Conservation (phyloP, 2,888 invertebrate species). For the Archaeoteleia sp. region DNA sequence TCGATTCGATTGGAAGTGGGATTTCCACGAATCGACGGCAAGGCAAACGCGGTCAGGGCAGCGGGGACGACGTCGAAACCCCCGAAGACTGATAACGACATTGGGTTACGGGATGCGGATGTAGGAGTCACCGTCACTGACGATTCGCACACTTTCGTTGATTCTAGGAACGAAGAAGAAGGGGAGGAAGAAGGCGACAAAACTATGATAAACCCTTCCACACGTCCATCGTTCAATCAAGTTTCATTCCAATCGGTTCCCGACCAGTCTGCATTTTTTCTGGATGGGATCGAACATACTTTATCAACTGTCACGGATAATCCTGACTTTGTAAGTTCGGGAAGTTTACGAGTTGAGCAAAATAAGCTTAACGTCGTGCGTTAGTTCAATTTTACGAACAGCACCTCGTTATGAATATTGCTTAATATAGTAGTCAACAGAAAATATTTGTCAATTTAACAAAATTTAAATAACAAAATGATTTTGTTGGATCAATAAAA, state of each 20-base stretch:
- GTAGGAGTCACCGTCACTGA: conserved; percentile 17
- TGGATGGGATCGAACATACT: not conserved
- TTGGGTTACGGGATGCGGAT: conserved; percentile 24
- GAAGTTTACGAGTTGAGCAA: too few species aligned
- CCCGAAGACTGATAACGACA: conserved; percentile 36
- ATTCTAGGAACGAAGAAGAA: not conserved
- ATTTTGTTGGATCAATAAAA: too few species aligned
- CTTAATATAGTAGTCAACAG: too few species aligned
- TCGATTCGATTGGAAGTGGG: conserved; percentile 48
- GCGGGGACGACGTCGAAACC: conserved; percentile 19
- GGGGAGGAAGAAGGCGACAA: conserved; percentile 1
- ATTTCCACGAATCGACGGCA: conserved; percentile 42
- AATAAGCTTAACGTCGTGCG: too few species aligned
- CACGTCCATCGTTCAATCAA: conserved; percentile 37
- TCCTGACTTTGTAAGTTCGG: conserved; percentile 19
- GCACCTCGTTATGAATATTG: too few species aligned
- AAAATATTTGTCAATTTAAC: too few species aligned
- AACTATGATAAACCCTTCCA: conserved; percentile 22
- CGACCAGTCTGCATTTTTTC: conserved; percentile 23
- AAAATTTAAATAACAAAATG: too few species aligned
- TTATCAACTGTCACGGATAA: conserved; percentile 6
- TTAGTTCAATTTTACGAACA: too few species aligned
- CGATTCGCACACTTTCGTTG: not conserved
- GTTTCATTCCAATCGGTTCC: conserved; percentile 50
- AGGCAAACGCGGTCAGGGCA: conserved; percentile 27